Evolutionary conservation across 2,888 invertebrate species (phyloP).

Genomic region (Anoplius nigerrimus): DNA sequence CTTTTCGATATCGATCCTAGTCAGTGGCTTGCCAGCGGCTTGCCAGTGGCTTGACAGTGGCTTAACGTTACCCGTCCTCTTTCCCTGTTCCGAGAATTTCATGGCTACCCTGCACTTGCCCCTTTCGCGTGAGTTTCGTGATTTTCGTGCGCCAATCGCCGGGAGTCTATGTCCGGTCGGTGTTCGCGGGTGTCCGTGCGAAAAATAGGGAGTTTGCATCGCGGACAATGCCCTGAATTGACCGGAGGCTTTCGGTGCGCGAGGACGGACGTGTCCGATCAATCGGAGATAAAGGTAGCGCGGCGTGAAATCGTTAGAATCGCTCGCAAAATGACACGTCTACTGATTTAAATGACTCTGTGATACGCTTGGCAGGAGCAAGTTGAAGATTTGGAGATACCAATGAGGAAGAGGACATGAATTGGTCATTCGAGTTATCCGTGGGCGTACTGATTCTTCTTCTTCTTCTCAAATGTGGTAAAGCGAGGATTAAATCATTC

Average conservation of each 20-base stretch:
- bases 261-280: background rate
- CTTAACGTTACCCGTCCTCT: conserved; percentile 20
- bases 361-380: conserved; percentile 43
- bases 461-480: conserved; percentile 67
- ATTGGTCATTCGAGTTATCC: conserved; percentile 70
- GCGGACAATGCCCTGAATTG: too few relatives aligned
- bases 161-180: background rate
- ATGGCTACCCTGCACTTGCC: conserved; percentile 24
- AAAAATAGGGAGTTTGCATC: too few relatives aligned
- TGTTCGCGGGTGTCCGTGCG: background rate
- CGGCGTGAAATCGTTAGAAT: background rate
- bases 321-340: background rate
- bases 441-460: conserved; percentile 70
- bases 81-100: conserved; percentile 23
- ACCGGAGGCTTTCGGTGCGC: background rate
- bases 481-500: conserved; percentile 23
- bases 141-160: background rate
- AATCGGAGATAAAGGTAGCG: background rate
- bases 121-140: background rate
- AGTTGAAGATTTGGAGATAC: conserved; percentile 57
- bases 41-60: background rate
- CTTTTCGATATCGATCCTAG: conserved; percentile 49
- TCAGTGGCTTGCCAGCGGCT: conserved; percentile 16
- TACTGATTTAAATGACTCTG: background rate
- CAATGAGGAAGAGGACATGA: conserved; percentile 73